Evolutionary conservation across 2,888 invertebrate species (phyloP).

Genomic region (Cantharis rufa): DNA sequence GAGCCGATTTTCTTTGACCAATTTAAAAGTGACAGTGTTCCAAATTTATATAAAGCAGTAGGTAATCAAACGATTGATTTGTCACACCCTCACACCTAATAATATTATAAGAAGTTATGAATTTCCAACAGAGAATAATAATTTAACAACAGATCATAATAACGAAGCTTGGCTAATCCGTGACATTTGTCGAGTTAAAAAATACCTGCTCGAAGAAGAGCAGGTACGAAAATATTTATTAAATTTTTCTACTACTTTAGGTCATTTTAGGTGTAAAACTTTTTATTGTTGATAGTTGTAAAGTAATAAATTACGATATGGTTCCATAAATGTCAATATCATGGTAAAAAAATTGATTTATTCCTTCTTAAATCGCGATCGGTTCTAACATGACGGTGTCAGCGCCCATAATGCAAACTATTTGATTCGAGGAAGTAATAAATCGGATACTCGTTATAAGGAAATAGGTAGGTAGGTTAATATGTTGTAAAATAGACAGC

Average conservation of each 20-base stretch:
- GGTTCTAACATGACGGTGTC: background rate
- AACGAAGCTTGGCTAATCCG: constrained; percentile 3
- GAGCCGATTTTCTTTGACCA: background rate
- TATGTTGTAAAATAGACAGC: too few relatives aligned
- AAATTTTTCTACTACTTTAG: background rate
- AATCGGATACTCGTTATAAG: too few relatives aligned
- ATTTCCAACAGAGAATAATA: constrained; percentile 3
- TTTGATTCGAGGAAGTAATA: background rate
- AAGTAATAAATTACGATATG: background rate
- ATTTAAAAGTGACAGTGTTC: background rate
- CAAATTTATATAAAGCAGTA: background rate
- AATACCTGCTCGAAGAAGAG: background rate
- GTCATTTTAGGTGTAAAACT: background rate
- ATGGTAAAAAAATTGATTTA: background rate
- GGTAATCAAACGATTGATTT: background rate
- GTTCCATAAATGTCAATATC: background rate
- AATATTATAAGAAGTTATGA: background rate
- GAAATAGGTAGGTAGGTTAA: background rate
- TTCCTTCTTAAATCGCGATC: background rate
- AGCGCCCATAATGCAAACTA: too few relatives aligned
- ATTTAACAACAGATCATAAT: constrained; percentile 3
- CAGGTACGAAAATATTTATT: background rate
- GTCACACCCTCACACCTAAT: background rate
- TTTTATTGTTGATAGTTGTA: background rate
- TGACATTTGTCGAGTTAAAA: background rate